These are phyloP conservation scores for Pteruthius melanotis DNA, from an alignment of 2,113 vertebrate genomes.

Conservation along the genomic window DNA sequence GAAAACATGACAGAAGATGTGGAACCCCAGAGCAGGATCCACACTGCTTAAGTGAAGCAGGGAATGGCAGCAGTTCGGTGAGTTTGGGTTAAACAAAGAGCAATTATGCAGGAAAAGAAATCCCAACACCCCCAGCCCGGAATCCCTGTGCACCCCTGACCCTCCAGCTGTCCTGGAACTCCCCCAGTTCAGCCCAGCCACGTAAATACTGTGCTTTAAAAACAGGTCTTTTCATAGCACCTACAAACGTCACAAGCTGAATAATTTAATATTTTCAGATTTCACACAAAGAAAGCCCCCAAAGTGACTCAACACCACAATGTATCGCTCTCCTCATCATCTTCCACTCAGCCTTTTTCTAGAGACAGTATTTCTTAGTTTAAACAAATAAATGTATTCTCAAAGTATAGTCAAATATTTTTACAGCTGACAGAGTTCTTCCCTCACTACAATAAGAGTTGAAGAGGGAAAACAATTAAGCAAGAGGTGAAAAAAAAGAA, in stretches of 20 bases:
- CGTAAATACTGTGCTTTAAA: background rate
- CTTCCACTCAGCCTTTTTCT: background rate
- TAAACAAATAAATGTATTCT: background rate
- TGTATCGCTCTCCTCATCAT: background rate
- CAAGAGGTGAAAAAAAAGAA: background rate
- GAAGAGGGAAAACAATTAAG: conserved; percentile 11
- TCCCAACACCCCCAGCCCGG: rapidly evolving
- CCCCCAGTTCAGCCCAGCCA: background rate
- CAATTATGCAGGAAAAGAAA: rapidly evolving
- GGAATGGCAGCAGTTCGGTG: background rate
- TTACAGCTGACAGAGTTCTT: background rate
- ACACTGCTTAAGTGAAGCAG: rapidly evolving
- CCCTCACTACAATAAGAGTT: background rate
- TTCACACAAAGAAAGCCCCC: background rate
- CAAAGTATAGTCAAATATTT: background rate
- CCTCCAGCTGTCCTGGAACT: background rate
- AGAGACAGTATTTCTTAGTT: background rate
- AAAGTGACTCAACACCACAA: background rate
- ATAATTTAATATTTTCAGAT: background rate
- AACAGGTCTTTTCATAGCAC: background rate
- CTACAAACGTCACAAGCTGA: background rate
- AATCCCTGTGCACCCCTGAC: background rate
- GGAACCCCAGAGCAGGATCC: background rate
- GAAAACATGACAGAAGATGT: background rate
- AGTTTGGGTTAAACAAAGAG: background rate